Percentiles rank a stretch among this genome's conserved stretches.
These are phyloP conservation scores for Reinhardtius hippoglossoides DNA, from an alignment of 2,113 vertebrate genomes.

Conservation along the genomic window DNA sequence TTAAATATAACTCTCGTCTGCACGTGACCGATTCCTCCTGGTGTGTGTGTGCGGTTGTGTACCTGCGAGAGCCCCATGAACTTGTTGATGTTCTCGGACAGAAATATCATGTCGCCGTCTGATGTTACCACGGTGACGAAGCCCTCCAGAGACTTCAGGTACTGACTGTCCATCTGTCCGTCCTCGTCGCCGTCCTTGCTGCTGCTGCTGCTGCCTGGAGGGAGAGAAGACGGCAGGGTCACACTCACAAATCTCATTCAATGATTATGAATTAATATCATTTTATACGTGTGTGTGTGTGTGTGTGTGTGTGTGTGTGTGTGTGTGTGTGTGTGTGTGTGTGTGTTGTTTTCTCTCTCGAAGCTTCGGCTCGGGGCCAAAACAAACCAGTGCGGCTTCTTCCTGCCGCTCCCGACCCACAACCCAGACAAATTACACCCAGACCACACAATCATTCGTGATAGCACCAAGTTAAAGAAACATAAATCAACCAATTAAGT, in stretches of 20 bases:
- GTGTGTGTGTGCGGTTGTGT: background rate
- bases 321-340: slow-evolving; percentile 21
- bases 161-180: slow-evolving; percentile 83
- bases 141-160: slow-evolving; percentile 96
- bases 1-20: too few relatives aligned
- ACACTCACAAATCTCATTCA: background rate
- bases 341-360: slow-evolving; percentile 60
- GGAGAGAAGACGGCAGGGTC: slow-evolving; percentile 5
- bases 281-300: slow-evolving; percentile 21
- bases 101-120: slow-evolving; percentile 98
- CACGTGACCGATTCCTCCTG: too few relatives aligned
- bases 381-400: slow-evolving; percentile 75
- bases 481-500: slow-evolving; percentile 6
- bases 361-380: slow-evolving; percentile 68
- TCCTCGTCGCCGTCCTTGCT: slow-evolving; percentile 32
- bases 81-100: slow-evolving; percentile 99
- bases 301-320: slow-evolving; percentile 21
- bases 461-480: background rate
- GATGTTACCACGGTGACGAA: slow-evolving; percentile 96
- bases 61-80: slow-evolving; percentile 99
- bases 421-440: slow-evolving; percentile 13
- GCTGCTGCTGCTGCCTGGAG: slow-evolving; percentile 51
- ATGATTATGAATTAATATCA: slow-evolving; percentile 4
- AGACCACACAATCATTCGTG: background rate
- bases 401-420: slow-evolving; percentile 65